Base-by-base conservation (phyloP, 2,797 vertebrate species). In the Geotrypetes seraphini region DNA sequence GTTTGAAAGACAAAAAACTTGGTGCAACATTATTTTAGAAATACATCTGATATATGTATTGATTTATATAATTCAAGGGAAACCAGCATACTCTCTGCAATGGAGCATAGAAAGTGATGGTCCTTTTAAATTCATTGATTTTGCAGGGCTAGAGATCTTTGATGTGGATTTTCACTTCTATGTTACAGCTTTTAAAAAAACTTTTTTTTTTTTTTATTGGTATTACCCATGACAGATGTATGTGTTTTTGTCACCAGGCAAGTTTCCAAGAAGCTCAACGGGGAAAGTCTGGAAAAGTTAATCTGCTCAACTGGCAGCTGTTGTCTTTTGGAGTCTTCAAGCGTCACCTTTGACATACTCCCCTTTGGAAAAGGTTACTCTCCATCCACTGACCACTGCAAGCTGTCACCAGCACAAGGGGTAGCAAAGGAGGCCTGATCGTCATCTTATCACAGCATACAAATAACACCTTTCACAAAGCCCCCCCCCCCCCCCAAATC, bases 311-410 rank as follows among this genome's bases (percentile, higher is more conserved):
- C 68, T 75, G 81, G 67, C 88, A 89, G 85, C 86, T 89, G 85
- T 81, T 87, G 77, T 81, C 86, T 86, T 83, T 73, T 70, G 79
- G 82, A 88, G 87, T 88, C 84, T 88, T 82, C 75, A 87, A 83
- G 88, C 83, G 77, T 90, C 89, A 90, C 87, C 89, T 91, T 89
- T 90, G 88, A 91, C 89, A 90, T 71, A 73, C 71, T 63, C 77
- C 62, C 73, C 73, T 82, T 73, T 77, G 66, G 55, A 35, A 45
- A 36, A 70, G 69, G 39, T 69, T 67, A 73, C 71, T 78, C 79
- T 74, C 71, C 36, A 54, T 43, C 63, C 67, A 81, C 79, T 84
- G 81, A 75, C 80, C 78, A 63, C 68, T 70, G 69, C 88, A 90
- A 90, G 85, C 88, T 92, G 89, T 89, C 83, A 72, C 79, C 63